Evolutionary conservation across 2,888 invertebrate genomes (phyloP).

Genomic region (Polyommatus icarus): DNA sequence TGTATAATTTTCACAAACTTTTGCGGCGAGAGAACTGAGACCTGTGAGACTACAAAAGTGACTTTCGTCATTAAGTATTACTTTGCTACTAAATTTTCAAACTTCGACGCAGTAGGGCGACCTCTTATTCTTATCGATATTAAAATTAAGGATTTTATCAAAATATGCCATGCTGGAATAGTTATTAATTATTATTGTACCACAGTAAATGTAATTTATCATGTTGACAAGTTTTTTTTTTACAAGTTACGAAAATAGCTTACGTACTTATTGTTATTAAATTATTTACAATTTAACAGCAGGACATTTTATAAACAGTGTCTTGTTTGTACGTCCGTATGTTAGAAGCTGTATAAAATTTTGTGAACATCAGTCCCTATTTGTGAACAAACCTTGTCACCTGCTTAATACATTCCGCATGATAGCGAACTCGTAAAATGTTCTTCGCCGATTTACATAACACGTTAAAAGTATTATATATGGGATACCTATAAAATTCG

Average conservation of each 20-base stretch:
- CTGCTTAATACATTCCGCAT: background rate
- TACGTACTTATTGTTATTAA: no score
- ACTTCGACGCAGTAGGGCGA: slow-evolving; percentile 48
- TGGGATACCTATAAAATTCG: no score
- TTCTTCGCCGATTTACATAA: slow-evolving; percentile 19
- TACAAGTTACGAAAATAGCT: no score
- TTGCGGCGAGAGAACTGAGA: background rate
- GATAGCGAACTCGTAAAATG: slow-evolving; percentile 16
- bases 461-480: background rate
- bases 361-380: background rate
- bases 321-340: no score
- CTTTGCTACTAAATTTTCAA: slow-evolving; percentile 67
- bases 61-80: slow-evolving; percentile 61
- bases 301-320: no score
- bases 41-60: slow-evolving; percentile 36
- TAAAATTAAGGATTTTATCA: background rate
- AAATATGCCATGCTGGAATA: background rate
- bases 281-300: no score
- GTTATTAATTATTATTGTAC: no score
- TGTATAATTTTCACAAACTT: background rate
- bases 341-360: background rate
- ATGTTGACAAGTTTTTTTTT: no score
- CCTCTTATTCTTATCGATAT: background rate
- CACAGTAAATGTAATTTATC: no score
- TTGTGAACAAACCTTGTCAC: background rate